phyloP scores from a whole-genome alignment of 2,888 invertebrate species.

The Hymenopus coronatus region DNA sequence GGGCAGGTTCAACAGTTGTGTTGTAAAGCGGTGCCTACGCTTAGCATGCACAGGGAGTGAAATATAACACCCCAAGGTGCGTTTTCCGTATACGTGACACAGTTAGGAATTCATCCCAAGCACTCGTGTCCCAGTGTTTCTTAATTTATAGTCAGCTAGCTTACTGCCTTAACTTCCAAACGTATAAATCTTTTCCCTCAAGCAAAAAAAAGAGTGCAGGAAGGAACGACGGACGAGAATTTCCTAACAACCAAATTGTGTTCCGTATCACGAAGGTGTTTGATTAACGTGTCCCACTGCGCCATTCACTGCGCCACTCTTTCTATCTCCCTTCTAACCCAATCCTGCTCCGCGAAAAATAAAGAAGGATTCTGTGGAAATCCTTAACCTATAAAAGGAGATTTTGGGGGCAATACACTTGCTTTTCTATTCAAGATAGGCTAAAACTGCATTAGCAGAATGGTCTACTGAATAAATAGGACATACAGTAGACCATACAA shows the following conservation, averaged over 20 bases:
- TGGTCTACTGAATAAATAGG: too few species aligned
- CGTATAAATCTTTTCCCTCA: not conserved
- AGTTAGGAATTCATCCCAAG: not conserved
- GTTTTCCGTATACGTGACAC: constrained; percentile 11
- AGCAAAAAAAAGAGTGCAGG: not conserved
- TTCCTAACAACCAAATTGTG: not conserved
- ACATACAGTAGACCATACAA: too few species aligned
- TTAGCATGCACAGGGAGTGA: not conserved
- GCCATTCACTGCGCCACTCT: not conserved
- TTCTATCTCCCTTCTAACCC: too few species aligned
- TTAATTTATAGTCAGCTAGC: constrained; percentile 10
- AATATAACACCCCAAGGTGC: constrained; percentile 5
- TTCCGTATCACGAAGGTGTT: not conserved
- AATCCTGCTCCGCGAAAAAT: too few species aligned
- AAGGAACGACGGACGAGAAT: not conserved
- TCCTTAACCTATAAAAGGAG: too few species aligned
- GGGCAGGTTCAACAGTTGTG: not conserved
- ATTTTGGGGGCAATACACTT: too few species aligned
- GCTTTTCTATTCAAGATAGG: too few species aligned
- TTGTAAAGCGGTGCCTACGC: not conserved
- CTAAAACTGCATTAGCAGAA: too few species aligned
- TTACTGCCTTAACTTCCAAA: not conserved
- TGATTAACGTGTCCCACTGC: not conserved
- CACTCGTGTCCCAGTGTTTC: not conserved
- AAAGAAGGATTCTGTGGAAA: too few species aligned